phyloP scores from a whole-genome alignment of 2,888 invertebrate species.

The Phasia obesa region DNA sequence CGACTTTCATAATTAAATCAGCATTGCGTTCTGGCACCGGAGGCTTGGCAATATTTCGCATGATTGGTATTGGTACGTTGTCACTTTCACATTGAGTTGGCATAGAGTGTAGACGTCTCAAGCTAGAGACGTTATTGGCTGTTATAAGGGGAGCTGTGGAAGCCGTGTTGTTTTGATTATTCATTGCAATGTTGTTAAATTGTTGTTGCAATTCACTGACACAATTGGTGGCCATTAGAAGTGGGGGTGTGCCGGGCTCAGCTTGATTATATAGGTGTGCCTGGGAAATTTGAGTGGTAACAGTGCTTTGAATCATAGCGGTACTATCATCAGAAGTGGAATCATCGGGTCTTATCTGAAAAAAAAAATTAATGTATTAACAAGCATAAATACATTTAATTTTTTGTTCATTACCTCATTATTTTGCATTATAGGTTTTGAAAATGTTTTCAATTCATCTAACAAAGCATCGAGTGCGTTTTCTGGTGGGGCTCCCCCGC shows the following conservation, averaged over 20 bases:
- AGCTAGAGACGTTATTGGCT: conserved; percentile 83
- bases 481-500: conserved; percentile 87
- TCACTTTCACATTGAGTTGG: conserved; percentile 83
- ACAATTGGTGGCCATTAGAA: conserved; percentile 55
- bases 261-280: conserved; percentile 80
- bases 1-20: conserved; percentile 88
- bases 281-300: conserved; percentile 82
- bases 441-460: conserved; percentile 95
- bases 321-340: conserved; percentile 83
- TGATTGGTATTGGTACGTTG: conserved; percentile 63
- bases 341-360: conserved; percentile 81
- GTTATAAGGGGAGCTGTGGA: conserved; percentile 57
- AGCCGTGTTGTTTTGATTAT: conserved; percentile 55
- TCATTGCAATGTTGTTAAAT: conserved; percentile 59
- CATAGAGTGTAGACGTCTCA: conserved; percentile 91
- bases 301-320: conserved; percentile 82
- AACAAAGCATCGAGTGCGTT: conserved; percentile 98
- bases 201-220: conserved; percentile 82
- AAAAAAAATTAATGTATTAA: background rate
- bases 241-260: conserved; percentile 72
- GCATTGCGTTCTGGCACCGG: conserved; percentile 92
- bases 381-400: background rate
- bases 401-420: conserved; percentile 76
- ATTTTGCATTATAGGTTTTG: conserved; percentile 85
- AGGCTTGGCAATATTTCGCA: conserved; percentile 84